Percentiles rank a stretch among this genome's conserved stretches.
phyloP scores from a whole-genome alignment of 2,797 vertebrate species.

The Pseudochirops cupreus region DNA sequence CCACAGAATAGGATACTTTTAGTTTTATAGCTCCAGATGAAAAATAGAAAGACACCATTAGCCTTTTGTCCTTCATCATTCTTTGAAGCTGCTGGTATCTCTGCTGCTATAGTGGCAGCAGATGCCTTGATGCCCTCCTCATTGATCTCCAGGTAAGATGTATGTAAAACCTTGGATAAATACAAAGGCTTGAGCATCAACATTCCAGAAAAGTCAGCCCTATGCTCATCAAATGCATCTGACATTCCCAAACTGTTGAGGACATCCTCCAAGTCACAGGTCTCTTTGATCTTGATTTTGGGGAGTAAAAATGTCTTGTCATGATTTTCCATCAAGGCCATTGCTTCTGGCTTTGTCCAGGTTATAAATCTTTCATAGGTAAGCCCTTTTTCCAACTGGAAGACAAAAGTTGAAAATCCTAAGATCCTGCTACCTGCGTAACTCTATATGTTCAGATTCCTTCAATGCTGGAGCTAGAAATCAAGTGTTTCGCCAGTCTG shows the following conservation, averaged over 20 bases:
- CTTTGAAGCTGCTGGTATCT: conserved; percentile 79
- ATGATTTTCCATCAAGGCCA: conserved; percentile 81
- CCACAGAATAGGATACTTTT: conserved; percentile 91
- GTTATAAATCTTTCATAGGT: conserved; percentile 89
- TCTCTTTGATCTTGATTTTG: conserved; percentile 91
- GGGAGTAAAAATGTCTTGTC: conserved; percentile 88
- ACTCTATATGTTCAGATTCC: neutral
- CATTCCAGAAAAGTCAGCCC: conserved; percentile 92
- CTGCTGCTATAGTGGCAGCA: conserved; percentile 85
- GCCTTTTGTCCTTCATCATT: conserved; percentile 81
- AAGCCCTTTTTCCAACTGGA: conserved; percentile 90
- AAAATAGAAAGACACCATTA: conserved; percentile 95
- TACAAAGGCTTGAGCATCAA: conserved; percentile 85
- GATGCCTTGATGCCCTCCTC: conserved; percentile 92
- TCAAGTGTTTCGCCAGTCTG: neutral
- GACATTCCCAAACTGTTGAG: conserved; percentile 92
- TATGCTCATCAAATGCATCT: conserved; percentile 86
- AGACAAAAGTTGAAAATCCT: neutral
- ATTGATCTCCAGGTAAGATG: conserved; percentile 92
- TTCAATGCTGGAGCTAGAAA: neutral
- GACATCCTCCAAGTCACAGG: conserved; percentile 88
- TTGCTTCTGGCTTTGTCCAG: conserved; percentile 90
- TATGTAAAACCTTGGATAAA: conserved; percentile 92
- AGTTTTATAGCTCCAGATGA: conserved; percentile 90
- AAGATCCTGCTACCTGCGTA: neutral